These are phyloP conservation scores for Agapornis canus DNA, from an alignment of 2,797 vertebrate species.

Conservation along the genomic window DNA sequence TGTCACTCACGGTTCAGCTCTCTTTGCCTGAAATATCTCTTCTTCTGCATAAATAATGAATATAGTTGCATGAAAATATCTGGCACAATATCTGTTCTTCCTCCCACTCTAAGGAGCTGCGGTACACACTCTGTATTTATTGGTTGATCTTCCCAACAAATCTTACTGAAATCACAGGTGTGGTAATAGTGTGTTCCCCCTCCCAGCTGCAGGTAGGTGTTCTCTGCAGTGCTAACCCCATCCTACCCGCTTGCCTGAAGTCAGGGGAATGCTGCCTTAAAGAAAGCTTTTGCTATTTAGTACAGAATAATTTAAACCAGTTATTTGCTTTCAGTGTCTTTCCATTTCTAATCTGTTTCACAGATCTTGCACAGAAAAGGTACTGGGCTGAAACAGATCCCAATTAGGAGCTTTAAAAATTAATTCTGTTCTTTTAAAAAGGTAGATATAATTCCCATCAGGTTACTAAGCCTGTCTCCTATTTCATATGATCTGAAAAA, in stretches of 20 bases:
- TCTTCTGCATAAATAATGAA: constrained; percentile 77
- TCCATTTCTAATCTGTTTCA: background rate
- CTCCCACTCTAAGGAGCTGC: constrained; percentile 39
- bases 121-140: constrained; percentile 41
- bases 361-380: background rate
- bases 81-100: constrained; percentile 49
- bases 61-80: constrained; percentile 58
- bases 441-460: background rate
- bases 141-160: constrained; percentile 30
- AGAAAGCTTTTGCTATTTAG: background rate
- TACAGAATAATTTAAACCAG: background rate
- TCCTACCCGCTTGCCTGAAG: background rate
- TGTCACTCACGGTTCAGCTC: constrained; percentile 74
- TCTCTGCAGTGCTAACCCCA: background rate
- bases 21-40: constrained; percentile 76
- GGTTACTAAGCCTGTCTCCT: background rate
- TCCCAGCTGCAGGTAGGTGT: constrained; percentile 7
- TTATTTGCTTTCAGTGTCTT: background rate
- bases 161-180: constrained; percentile 52
- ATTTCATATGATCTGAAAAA: background rate
- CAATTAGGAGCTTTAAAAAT: background rate
- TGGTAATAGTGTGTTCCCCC: background rate
- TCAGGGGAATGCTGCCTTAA: background rate
- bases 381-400: background rate
- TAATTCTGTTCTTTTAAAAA: background rate